Evolutionary conservation across 2,797 vertebrate genomes (phyloP).

Genomic region (Anabacerthia variegaticeps): DNA sequence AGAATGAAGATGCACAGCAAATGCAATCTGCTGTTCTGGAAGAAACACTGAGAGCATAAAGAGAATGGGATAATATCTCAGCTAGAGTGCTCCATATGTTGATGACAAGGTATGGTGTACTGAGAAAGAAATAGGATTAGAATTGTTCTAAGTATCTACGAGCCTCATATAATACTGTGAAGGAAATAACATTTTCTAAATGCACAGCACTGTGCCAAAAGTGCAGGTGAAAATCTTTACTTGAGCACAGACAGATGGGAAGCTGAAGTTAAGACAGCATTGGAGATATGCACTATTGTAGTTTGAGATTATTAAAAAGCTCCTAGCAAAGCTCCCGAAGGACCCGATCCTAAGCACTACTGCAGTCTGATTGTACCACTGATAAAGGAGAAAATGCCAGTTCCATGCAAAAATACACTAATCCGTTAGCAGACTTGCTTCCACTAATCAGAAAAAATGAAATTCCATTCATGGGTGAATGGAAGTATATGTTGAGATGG

Average conservation of each 20-base stretch:
- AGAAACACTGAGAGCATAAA: constrained; percentile 30
- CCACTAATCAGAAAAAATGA: neutral
- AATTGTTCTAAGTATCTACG: constrained; percentile 54
- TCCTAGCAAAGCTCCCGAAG: constrained; percentile 1
- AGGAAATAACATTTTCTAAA: constrained; percentile 61
- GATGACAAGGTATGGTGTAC: constrained; percentile 40
- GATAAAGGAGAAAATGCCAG: neutral
- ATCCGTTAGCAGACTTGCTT: neutral
- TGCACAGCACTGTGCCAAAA: neutral
- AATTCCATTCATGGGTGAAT: neutral
- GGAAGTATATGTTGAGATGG: neutral
- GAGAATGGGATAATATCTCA: constrained; percentile 59
- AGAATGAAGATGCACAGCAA: constrained; percentile 15
- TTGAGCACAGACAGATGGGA: constrained; percentile 53
- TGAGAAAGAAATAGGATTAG: constrained; percentile 47
- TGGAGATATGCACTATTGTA: constrained; percentile 6
- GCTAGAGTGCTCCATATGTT: constrained; percentile 59
- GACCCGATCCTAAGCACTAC: neutral
- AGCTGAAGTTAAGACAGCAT: neutral
- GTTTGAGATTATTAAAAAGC: constrained; percentile 57
- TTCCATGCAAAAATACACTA: neutral
- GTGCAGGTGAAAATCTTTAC: constrained; percentile 52
- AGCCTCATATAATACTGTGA: neutral
- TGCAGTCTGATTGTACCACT: neutral
- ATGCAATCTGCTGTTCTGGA: constrained; percentile 41